Evolutionary conservation across 2,113 vertebrate species (phyloP).

Genomic region (Brachirus orientalis): DNA sequence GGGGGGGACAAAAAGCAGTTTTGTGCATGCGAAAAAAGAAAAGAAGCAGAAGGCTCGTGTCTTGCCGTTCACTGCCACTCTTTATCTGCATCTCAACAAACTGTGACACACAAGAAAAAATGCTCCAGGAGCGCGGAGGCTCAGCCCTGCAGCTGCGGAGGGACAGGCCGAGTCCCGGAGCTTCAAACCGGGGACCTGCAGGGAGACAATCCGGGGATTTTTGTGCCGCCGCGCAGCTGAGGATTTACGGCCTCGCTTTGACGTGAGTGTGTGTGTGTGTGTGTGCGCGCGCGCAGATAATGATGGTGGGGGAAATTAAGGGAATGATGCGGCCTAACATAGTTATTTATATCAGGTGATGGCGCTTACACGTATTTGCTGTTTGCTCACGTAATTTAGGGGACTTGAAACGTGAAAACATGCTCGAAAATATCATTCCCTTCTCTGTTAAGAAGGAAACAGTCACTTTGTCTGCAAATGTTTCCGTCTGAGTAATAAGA

Average conservation of each 20-base stretch:
- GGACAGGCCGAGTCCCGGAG: slow-evolving; percentile 44
- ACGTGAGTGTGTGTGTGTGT: slow-evolving; percentile 67
- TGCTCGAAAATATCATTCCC: not conserved
- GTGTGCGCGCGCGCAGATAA: slow-evolving; percentile 5
- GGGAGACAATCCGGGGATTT: slow-evolving; percentile 39
- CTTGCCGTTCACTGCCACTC: slow-evolving; percentile 52
- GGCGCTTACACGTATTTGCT: too few relatives aligned
- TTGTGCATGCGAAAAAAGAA: slow-evolving; percentile 74
- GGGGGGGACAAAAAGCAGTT: slow-evolving; percentile 79
- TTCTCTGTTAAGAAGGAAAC: too few relatives aligned
- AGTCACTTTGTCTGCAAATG: too few relatives aligned
- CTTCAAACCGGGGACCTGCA: slow-evolving; percentile 25
- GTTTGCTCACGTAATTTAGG: not conserved
- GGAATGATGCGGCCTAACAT: too few relatives aligned
- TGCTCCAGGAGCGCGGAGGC: slow-evolving; percentile 46
- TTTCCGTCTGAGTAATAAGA: not conserved
- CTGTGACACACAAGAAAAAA: slow-evolving; percentile 49
- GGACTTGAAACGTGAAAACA: not conserved
- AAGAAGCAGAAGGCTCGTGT: slow-evolving; percentile 60
- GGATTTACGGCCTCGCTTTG: slow-evolving; percentile 51
- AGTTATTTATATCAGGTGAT: too few relatives aligned
- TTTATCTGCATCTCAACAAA: slow-evolving; percentile 57
- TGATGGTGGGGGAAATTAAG: not conserved
- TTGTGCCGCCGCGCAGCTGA: slow-evolving; percentile 11
- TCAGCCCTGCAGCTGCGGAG: slow-evolving; percentile 39